phyloP scores from a whole-genome alignment of 2,888 invertebrate species.

The Apomyelois bistriatella region DNA sequence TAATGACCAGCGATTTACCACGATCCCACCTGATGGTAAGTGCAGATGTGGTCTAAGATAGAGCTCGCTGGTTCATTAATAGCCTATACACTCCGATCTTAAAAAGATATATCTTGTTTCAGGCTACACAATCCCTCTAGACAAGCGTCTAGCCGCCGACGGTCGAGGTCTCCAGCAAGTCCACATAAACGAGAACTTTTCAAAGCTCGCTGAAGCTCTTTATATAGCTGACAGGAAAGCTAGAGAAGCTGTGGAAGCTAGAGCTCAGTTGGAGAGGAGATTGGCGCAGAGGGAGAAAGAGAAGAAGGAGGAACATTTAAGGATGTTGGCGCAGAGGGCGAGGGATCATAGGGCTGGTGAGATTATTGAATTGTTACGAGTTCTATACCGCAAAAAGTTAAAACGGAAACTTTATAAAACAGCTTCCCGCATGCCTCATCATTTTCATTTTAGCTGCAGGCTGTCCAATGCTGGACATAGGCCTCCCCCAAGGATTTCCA shows the following conservation, averaged over 20 bases:
- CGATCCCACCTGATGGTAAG: too few relatives aligned
- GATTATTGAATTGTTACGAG: conserved; percentile 35
- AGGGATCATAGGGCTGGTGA: conserved; percentile 96
- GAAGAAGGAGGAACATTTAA: conserved; percentile 96
- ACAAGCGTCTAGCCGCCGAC: conserved; percentile 98
- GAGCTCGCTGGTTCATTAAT: too few relatives aligned
- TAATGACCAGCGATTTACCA: too few relatives aligned
- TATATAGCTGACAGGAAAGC: conserved; percentile 98
- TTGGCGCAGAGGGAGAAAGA: conserved; percentile 99
- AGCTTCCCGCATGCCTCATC: too few relatives aligned
- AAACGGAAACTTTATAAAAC: too few relatives aligned
- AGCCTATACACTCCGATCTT: too few relatives aligned
- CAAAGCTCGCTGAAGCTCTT: conserved; percentile 97
- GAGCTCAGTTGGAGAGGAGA: conserved; percentile 97
- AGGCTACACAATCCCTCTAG: conserved; percentile 98
- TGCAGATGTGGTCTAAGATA: too few relatives aligned
- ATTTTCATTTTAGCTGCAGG: too few relatives aligned
- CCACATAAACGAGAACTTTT: conserved; percentile 99
- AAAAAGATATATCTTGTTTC: conserved; percentile 24
- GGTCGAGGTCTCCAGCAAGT: conserved; percentile 97
- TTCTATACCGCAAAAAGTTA: too few relatives aligned
- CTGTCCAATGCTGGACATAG: too few relatives aligned
- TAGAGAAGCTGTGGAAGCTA: conserved; percentile 97
- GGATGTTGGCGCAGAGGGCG: conserved; percentile 96
- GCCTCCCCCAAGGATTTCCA: too few relatives aligned